A percentile compares a stretch with the other conserved stretches of the same genome.
Conservation (phyloP, 2,888 invertebrate species). For the Stramonita haemastoma region DNA sequence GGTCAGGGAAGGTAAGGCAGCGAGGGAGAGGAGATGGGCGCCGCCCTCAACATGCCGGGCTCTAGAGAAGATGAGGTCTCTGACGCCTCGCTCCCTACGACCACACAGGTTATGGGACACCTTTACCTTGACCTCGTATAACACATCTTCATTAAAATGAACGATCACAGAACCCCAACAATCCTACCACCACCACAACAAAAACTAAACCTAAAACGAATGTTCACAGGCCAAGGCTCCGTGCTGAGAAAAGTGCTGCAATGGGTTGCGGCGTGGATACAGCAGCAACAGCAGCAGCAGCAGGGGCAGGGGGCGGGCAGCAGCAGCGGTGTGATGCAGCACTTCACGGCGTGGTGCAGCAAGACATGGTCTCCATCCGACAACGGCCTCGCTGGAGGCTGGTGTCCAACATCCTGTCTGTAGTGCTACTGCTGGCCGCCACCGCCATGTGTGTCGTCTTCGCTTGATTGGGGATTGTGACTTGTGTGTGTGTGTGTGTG, state of each 20-base stretch:
- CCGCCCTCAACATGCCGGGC: too few species aligned
- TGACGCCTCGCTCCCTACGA: too few species aligned
- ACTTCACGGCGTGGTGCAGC: slow-evolving; percentile 48
- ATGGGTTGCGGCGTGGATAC: slow-evolving; percentile 75
- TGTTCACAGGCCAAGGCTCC: neutral
- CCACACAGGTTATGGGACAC: too few species aligned
- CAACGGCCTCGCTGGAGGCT: slow-evolving; percentile 58
- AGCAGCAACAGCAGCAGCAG: neutral
- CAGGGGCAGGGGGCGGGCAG: neutral
- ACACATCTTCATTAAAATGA: too few species aligned
- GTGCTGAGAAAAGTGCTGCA: slow-evolving; percentile 48
- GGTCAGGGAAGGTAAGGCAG: too few species aligned
- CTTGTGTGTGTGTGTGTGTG: neutral
- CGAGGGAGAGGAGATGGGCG: too few species aligned
- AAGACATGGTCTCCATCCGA: slow-evolving; percentile 59
- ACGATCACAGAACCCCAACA: too few species aligned
- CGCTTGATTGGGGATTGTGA: slow-evolving; percentile 37
- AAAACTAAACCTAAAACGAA: too few species aligned
- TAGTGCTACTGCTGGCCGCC: slow-evolving; percentile 52
- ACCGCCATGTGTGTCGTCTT: slow-evolving; percentile 51
- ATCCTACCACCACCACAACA: too few species aligned
- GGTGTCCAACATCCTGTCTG: slow-evolving; percentile 53
- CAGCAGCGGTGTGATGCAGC: neutral
- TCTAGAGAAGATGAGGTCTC: too few species aligned
- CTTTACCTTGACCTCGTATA: too few species aligned